A percentile compares a stretch with the other conserved stretches of the same genome.
These are phyloP conservation scores for Carcina quercana DNA, from an alignment of 2,888 invertebrate species.

Conservation along the genomic window DNA sequence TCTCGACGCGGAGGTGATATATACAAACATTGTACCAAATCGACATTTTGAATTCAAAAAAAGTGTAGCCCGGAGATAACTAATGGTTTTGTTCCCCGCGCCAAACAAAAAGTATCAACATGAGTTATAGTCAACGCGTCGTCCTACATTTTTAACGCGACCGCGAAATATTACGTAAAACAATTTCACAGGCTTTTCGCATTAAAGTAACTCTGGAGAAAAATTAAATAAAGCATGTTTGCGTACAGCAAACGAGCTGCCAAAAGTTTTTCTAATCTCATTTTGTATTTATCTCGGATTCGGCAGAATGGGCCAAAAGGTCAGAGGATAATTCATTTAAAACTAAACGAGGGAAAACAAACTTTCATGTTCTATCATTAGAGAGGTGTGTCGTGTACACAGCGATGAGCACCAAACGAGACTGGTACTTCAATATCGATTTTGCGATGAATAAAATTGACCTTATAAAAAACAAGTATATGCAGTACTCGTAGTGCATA, in stretches of 20 bases:
- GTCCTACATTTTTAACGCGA: constrained; percentile 10
- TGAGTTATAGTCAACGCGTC: constrained; percentile 21
- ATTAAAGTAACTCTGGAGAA: constrained; percentile 22
- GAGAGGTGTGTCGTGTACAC: too few species aligned
- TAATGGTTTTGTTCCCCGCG: constrained; percentile 31
- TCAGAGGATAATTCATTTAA: constrained; percentile 6
- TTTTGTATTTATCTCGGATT: constrained; percentile 26
- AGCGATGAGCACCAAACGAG: too few species aligned
- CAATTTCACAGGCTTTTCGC: constrained; percentile 22
- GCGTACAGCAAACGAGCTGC: constrained; percentile 21
- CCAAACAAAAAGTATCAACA: constrained; percentile 26
- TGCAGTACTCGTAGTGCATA: too few species aligned
- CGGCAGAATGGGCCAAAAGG: constrained; percentile 8
- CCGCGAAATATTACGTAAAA: constrained; percentile 17
- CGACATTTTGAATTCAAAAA: constrained; percentile 7
- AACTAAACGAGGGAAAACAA: constrained; percentile 6
- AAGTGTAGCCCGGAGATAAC: constrained; percentile 17
- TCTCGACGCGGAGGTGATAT: too few species aligned
- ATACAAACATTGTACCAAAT: too few species aligned
- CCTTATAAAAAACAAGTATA: too few species aligned
- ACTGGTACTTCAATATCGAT: too few species aligned
- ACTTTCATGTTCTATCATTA: too few species aligned
- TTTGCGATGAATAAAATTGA: too few species aligned
- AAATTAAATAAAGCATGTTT: constrained; percentile 5
- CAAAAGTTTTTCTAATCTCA: constrained; percentile 31